Evolutionary conservation across 2,113 vertebrate species (phyloP).

Genomic region (Marcusenius ussheri): DNA sequence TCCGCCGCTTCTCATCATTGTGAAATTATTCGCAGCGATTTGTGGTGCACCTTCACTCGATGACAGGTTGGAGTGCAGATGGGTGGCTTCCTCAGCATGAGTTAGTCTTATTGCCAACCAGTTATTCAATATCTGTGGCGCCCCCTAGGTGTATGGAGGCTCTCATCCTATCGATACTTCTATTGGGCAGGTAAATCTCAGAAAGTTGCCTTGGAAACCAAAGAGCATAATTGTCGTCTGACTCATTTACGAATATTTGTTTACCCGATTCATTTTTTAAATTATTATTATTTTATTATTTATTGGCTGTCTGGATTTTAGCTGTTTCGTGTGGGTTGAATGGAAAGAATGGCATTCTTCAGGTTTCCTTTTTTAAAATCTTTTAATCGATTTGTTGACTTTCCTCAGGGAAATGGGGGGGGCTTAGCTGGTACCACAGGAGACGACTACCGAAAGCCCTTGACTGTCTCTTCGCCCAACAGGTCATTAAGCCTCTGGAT

Average conservation of each 20-base stretch:
- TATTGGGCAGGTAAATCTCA: background rate
- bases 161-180: background rate
- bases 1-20: background rate
- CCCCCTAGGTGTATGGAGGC: background rate
- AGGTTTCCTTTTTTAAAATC: background rate
- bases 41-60: background rate
- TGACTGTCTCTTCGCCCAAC: background rate
- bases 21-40: background rate
- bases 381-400: background rate
- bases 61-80: background rate
- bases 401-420: background rate
- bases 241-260: background rate
- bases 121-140: background rate
- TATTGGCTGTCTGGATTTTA: background rate
- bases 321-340: background rate
- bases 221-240: background rate
- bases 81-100: background rate
- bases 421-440: background rate
- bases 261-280: background rate
- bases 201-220: background rate
- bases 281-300: background rate
- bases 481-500: slow-evolving; percentile 10
- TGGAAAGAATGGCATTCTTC: background rate
- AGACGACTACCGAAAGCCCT: background rate
- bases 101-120: background rate